phyloP scores from a whole-genome alignment of 35 echinoderm and acorn worm species.

The Lytechinus pictus region DNA sequence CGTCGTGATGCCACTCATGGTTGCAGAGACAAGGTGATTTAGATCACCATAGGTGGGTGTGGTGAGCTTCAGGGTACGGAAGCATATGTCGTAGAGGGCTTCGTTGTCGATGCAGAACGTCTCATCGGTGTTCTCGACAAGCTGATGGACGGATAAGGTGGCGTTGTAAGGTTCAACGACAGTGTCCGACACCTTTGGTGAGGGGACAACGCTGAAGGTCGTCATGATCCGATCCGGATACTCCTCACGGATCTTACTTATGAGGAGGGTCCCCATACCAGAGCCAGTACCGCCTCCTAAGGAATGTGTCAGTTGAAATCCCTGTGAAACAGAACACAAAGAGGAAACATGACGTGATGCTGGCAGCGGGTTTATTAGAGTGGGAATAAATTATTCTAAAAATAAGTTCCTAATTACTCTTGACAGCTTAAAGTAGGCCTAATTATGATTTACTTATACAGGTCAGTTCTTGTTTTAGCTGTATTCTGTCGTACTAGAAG shows the following conservation, averaged over 20 bases:
- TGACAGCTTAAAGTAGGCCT: too few species aligned
- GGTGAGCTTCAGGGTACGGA: conserved; percentile 92
- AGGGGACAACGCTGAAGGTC: conserved; percentile 98
- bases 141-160: conserved; percentile 85
- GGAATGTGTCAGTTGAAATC: conserved; percentile 80
- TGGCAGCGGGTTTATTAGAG: too few species aligned
- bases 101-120: conserved; percentile 95
- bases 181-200: conserved; percentile 97
- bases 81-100: conserved; percentile 95
- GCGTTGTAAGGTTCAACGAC: conserved; percentile 94
- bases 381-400: too few species aligned
- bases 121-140: conserved; percentile 98
- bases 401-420: too few species aligned
- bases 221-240: conserved; percentile 98
- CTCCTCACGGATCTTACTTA: conserved; percentile 98
- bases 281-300: conserved; percentile 93
- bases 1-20: conserved; percentile 98
- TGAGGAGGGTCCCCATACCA: conserved; percentile 94
- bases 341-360: neutral
- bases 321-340: conserved; percentile 52
- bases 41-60: conserved; percentile 95
- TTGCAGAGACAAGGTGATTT: conserved; percentile 92
- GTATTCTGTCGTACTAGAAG: too few species aligned
- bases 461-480: too few species aligned
- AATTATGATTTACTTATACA: too few species aligned